Evolutionary conservation across 1,140 invertebrate genomes (phyloP), one percentile per base, ranked within the genome.

Genomic region (Pogonognathellus flavescens): DNA sequence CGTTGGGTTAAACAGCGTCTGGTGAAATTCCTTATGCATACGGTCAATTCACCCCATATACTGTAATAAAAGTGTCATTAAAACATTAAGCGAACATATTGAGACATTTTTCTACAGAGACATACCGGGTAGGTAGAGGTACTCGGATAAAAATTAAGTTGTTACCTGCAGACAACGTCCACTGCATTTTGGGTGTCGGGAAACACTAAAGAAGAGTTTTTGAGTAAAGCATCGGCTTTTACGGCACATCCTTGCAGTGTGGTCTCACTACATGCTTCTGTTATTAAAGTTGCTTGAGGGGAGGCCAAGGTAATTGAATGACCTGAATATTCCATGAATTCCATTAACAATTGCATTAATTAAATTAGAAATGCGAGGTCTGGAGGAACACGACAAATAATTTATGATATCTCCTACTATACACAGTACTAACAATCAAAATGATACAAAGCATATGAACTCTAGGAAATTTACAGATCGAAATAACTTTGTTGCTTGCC

Each of bases 1-100:
- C 82, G 41, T 31, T n/a, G 49, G 0, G 84, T 87, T 50, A 88
- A 82, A 41, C 88, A 89, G 7, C 84, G 20, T 18, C 31, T 83
- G 1, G 88, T 89, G 83, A 88, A 89, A 22, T 81, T 66, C 81
- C 82, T 31, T 18, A 87, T 87, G 59, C 88, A 89, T 0, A n/a
- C 1, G 16, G 86, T 86, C 49, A 89, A 80, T 11, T 89, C 84
- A 53, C 70, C 60, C 88, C 88, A 89, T 20, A 83, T 84, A 8
- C 87, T 87, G 55, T 52, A 49, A 84, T 62, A 18, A 18, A 62
- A 10, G 16, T 18, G 2, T 10, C 8, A 62, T 7, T 53, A 53
- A 53, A 9, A 14, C 7, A 18, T 1, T 20, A 20, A 62, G 16
- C 5, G 5, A 11, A 60, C 10, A 60, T n/a, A 57, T 14, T 57